A percentile compares a stretch with the other conserved stretches of the same genome.
Conservation (phyloP, 2,113 vertebrate species). For the Antigone vipio region DNA sequence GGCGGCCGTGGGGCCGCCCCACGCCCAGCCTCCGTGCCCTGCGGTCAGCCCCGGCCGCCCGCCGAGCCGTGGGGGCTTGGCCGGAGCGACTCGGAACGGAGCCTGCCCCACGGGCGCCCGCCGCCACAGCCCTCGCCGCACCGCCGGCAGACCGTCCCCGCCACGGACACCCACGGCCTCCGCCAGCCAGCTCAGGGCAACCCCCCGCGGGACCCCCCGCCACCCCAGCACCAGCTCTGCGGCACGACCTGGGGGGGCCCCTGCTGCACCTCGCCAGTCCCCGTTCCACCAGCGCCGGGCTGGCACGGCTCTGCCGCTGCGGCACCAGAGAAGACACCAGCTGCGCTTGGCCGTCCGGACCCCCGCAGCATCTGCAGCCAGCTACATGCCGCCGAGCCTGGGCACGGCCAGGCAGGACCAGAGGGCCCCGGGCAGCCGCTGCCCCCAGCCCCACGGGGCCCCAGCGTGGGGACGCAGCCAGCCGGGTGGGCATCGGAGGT, state of each 20-base stretch:
- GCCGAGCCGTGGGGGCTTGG: accelerated
- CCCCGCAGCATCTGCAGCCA: slow-evolving; percentile 56
- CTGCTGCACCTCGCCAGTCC: slow-evolving; percentile 22
- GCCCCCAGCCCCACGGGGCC: not conserved
- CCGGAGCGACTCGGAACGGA: not conserved
- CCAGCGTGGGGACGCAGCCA: not conserved
- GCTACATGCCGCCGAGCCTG: not conserved
- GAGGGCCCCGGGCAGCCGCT: not conserved
- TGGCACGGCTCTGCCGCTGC: not conserved
- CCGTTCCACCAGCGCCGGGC: not conserved
- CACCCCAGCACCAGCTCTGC: slow-evolving; percentile 17
- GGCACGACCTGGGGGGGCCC: not conserved
- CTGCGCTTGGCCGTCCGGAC: slow-evolving; percentile 41
- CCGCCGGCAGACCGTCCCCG: not conserved
- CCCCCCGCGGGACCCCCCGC: not conserved
- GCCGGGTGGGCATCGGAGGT: not conserved
- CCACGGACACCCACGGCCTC: not conserved
- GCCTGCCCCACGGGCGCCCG: not conserved
- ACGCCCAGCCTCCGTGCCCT: not conserved
- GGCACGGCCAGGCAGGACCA: not conserved
- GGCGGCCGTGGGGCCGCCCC: not conserved
- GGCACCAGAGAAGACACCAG: slow-evolving; percentile 16
- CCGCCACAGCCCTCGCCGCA: not conserved
- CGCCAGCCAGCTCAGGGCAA: slow-evolving; percentile 6
- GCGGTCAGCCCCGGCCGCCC: not conserved